Percentiles rank a stretch among this genome's conserved stretches.
These are phyloP conservation scores for Hemiprocne comata DNA, from an alignment of 2,113 vertebrate species.

Conservation along the genomic window DNA sequence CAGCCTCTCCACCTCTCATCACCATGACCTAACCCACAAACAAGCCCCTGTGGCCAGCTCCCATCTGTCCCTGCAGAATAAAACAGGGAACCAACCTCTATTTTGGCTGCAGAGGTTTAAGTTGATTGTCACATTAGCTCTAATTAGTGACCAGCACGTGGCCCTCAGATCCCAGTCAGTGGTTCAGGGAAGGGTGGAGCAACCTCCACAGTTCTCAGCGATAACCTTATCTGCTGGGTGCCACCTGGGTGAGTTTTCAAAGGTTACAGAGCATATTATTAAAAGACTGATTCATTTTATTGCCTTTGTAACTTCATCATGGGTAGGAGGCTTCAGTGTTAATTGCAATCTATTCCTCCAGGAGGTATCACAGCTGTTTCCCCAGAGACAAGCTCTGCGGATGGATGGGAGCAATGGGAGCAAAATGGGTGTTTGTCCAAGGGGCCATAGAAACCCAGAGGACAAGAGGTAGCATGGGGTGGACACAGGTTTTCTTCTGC, in stretches of 20 bases:
- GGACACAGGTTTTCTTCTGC: not conserved
- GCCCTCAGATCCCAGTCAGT: rapidly evolving
- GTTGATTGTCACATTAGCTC: not conserved
- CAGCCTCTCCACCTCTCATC: not conserved
- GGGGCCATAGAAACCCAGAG: not conserved
- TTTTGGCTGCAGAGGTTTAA: not conserved
- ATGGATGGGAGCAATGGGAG: not conserved
- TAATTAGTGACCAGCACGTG: not conserved
- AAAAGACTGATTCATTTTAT: constrained; percentile 34
- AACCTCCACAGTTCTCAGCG: not conserved
- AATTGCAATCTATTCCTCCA: not conserved
- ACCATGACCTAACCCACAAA: not conserved
- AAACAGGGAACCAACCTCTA: rapidly evolving
- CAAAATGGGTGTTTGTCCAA: not conserved
- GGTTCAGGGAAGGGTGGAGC: not conserved
- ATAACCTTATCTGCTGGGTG: not conserved
- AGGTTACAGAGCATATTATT: not conserved
- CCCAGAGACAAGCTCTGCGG: constrained; percentile 13
- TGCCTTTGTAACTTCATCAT: not conserved
- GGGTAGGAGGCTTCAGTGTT: constrained; percentile 4
- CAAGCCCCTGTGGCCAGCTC: rapidly evolving
- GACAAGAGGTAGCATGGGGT: rapidly evolving
- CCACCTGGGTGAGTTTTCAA: not conserved
- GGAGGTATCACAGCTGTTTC: constrained; percentile 41
- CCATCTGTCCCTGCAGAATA: not conserved